Base-by-base conservation (phyloP, 23 tunicate genomes). In the Phallusia fumigata region DNA sequence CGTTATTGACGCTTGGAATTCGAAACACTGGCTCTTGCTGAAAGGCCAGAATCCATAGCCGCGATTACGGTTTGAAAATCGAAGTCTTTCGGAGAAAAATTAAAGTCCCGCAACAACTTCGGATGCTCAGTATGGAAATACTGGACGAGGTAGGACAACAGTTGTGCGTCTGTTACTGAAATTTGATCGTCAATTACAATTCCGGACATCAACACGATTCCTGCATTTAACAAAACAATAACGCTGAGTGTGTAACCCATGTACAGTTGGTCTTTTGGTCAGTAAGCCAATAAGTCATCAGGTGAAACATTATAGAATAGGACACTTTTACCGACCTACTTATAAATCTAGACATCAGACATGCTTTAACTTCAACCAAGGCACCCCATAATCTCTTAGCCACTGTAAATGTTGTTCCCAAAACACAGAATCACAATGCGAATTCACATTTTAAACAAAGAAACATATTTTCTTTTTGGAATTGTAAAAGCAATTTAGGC, bases 161-260 rank as follows among this genome's bases (percentile, higher is more conserved):
- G n/a, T 36, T 93, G 98, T 33, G 98, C 98, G 76, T 93, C 93
- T 36, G 85, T 85, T 13, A 88, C 82, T 10, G 86, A 47, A 0
- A 93, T 13, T 12, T 47, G 81, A 10, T 93, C 90, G 34, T 84
- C 89, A 0, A 31, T 73, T 0, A 85, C 36, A 26, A 76, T 28
- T 19, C 90, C 98, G 35, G 93, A 85, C 98, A 93, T 88, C 31
- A 93, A 77, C 33, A 93, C 90, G 52, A 93, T 82, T 0, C 88
- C 96, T 91, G 82, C 31, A 82, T 58, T 58, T 10, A 40, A 40
- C 8, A 40, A 10, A 3, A 40, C 47, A 5, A 40, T 40, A 40
- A 40, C 10, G 10, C 10, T 40, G 10, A 40, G 10, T 40, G 5
- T 40, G 10, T 40, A 40, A 40, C 5, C n/a, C n/a, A n/a, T n/a